Conservation (phyloP, 2,797 vertebrate genomes). For the Cirrhinus molitorella region DNA sequence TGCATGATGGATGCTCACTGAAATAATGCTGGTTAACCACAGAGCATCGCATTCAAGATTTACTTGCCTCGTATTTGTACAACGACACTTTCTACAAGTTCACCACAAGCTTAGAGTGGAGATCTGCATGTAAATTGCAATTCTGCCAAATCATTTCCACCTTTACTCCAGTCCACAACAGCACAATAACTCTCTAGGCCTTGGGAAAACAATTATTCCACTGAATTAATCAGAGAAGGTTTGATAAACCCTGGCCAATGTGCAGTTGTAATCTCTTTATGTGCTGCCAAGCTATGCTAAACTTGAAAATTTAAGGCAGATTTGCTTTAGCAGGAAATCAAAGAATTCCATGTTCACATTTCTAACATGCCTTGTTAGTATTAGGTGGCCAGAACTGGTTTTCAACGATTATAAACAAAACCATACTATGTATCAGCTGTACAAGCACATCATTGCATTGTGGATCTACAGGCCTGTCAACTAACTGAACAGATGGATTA, state of each 20-base stretch:
- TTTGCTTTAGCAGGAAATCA: constrained; percentile 66
- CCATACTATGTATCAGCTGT: neutral
- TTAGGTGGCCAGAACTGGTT: constrained; percentile 26
- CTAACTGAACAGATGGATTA: neutral
- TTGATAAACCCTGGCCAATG: constrained; percentile 4
- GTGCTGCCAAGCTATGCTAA: constrained; percentile 7
- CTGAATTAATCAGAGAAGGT: neutral
- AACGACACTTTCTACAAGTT: neutral
- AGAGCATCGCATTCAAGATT: neutral
- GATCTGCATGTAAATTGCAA: constrained; percentile 1
- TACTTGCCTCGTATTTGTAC: neutral
- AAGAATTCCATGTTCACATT: constrained; percentile 68
- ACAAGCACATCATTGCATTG: neutral
- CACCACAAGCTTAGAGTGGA: neutral
- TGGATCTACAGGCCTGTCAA: neutral
- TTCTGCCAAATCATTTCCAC: neutral
- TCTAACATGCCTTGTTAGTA: constrained; percentile 67
- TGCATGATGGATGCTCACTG: constrained; percentile 3
- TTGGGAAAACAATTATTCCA: neutral
- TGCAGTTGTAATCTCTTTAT: constrained; percentile 17
- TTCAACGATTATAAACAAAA: neutral
- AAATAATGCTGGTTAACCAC: constrained; percentile 13
- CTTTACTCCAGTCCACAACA: neutral
- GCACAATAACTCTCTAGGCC: constrained; percentile 1
- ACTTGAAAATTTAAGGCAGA: constrained; percentile 26